Percentiles rank a stretch among this genome's conserved stretches.
phyloP scores from a whole-genome alignment of 2,797 vertebrate species.

The Rhodeus uyekii region DNA sequence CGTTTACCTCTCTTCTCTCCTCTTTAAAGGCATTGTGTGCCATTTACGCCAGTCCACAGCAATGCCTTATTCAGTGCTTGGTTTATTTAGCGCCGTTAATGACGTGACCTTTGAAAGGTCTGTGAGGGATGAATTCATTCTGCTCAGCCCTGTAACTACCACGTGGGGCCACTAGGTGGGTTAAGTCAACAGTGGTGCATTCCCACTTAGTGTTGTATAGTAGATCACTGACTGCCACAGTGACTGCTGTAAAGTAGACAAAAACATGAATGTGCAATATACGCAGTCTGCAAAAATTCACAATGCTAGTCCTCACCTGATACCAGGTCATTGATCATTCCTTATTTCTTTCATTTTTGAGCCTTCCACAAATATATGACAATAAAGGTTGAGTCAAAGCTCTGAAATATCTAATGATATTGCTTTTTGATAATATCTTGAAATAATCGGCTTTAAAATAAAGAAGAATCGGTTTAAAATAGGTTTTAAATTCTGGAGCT shows the following conservation, averaged over 20 bases:
- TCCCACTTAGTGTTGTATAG: not conserved
- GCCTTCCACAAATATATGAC: not conserved
- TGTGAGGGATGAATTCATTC: slow-evolving; percentile 63
- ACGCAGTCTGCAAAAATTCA: not conserved
- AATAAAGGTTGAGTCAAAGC: not conserved
- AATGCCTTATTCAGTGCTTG: slow-evolving; percentile 65
- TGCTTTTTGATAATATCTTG: not conserved
- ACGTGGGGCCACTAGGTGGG: slow-evolving; percentile 73
- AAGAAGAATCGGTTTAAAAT: not conserved
- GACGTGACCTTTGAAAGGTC: slow-evolving; percentile 78
- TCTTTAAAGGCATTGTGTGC: slow-evolving; percentile 53
- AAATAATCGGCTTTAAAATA: not conserved
- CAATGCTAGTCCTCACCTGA: not conserved
- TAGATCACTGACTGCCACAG: not conserved
- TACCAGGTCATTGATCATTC: not conserved
- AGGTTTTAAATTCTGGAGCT: not conserved
- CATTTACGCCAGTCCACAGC: slow-evolving; percentile 62
- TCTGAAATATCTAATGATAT: not conserved
- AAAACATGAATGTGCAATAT: not conserved
- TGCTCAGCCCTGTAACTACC: slow-evolving; percentile 68
- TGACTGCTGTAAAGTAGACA: not conserved
- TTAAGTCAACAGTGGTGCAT: slow-evolving; percentile 68
- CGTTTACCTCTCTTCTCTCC: slow-evolving; percentile 53
- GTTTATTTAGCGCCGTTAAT: slow-evolving; percentile 77
- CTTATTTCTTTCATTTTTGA: not conserved